A percentile compares a stretch with the other conserved stretches of the same genome.
Conservation (phyloP, 2,797 vertebrate species). For the Gambusia yucatana region DNA sequence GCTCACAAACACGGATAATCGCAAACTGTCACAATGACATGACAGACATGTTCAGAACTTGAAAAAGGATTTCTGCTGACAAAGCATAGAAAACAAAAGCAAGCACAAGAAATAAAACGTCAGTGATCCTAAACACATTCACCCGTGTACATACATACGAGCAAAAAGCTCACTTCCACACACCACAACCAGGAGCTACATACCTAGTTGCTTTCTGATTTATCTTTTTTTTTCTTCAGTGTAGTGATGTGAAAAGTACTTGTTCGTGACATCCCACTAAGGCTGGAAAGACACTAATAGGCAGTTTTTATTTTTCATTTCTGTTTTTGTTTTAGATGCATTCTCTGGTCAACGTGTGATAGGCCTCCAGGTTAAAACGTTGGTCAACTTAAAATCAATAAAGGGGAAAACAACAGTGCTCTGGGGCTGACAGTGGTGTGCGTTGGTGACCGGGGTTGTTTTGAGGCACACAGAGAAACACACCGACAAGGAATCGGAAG, state of each 20-base stretch:
- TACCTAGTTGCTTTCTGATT: conserved; percentile 73
- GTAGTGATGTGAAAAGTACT: conserved; percentile 68
- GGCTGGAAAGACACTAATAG: conserved; percentile 80
- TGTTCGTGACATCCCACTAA: conserved; percentile 77
- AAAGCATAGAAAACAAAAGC: conserved; percentile 49
- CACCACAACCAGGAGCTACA: conserved; percentile 69
- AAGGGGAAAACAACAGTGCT: conserved; percentile 15
- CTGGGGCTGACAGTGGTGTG: conserved; percentile 63
- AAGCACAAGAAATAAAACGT: conserved; percentile 42
- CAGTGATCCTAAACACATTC: conserved; percentile 39
- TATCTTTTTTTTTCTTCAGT: conserved; percentile 24
- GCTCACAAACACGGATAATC: conserved; percentile 22
- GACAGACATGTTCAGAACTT: conserved; percentile 37
- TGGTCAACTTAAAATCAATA: conserved; percentile 36
- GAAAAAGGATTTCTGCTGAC: conserved; percentile 43
- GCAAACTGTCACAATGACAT: conserved; percentile 35
- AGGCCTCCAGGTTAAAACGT: conserved; percentile 66
- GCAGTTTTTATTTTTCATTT: conserved; percentile 58
- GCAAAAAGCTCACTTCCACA: conserved; percentile 46
- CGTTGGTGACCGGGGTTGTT: conserved; percentile 72
- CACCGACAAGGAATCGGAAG: conserved; percentile 43
- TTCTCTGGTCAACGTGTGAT: conserved; percentile 79
- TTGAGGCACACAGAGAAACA: conserved; percentile 75
- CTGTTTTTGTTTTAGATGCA: conserved; percentile 64
- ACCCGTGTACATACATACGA: conserved; percentile 24